Percentiles rank a stretch among this genome's conserved stretches.
These are phyloP conservation scores for Saxidomus purpurata DNA, from an alignment of 1,140 invertebrate species.

Conservation along the genomic window DNA sequence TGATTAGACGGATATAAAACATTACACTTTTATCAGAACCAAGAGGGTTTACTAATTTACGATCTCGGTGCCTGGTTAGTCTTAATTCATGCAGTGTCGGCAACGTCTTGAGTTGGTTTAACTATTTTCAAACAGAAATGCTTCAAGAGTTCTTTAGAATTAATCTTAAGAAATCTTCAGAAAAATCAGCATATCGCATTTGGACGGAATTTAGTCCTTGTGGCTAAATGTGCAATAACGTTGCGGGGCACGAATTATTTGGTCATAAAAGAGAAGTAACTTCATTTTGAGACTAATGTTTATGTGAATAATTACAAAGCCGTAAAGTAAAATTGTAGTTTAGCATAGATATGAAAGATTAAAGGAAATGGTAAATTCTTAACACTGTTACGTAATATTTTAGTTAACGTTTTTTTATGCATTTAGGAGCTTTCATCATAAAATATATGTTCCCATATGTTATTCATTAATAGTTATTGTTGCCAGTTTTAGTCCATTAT, in stretches of 20 bases:
- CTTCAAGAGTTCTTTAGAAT: slow-evolving; percentile 10
- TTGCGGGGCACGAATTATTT: slow-evolving; percentile 53
- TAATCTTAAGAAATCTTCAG: neutral
- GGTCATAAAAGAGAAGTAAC: slow-evolving; percentile 52
- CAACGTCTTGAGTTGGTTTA: neutral
- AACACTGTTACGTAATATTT: slow-evolving; percentile 4
- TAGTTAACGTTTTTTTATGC: slow-evolving; percentile 3
- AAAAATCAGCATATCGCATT: slow-evolving; percentile 44
- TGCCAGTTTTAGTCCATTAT: neutral
- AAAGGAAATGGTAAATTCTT: slow-evolving; percentile 37
- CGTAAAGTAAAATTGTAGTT: slow-evolving; percentile 14
- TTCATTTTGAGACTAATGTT: slow-evolving; percentile 43
- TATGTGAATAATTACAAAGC: slow-evolving; percentile 38
- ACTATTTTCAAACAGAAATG: neutral
- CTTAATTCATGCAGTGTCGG: slow-evolving; percentile 38
- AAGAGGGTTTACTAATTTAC: slow-evolving; percentile 60
- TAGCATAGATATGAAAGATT: slow-evolving; percentile 39
- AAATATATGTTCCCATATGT: neutral
- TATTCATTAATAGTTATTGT: neutral
- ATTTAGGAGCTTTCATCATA: neutral
- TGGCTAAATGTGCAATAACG: slow-evolving; percentile 62
- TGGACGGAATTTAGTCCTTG: slow-evolving; percentile 48
- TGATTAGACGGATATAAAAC: slow-evolving; percentile 53
- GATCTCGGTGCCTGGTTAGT: slow-evolving; percentile 15
- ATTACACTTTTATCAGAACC: slow-evolving; percentile 60